Evolutionary conservation across 2,888 invertebrate genomes (phyloP), one percentile per base, ranked within the genome.

Genomic region (Drosophila ochracea): DNA sequence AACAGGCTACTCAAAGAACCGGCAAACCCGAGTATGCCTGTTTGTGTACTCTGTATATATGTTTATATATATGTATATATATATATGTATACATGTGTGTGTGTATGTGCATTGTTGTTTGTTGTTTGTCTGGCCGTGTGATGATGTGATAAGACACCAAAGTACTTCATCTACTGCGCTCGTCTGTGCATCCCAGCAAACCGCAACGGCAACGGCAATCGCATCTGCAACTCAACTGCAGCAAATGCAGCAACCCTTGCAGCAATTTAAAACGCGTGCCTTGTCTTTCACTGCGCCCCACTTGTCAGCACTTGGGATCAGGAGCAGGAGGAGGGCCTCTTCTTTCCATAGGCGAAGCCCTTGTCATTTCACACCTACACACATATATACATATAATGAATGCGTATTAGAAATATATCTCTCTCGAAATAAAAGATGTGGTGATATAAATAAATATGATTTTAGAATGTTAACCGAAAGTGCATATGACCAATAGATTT

Each of bases 61-160:
- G 33, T 62, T 30, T 53, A 47, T 43, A 16, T 31, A 49, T 37
- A 28, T 66, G n/a, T n/a, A n/a, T n/a, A 47, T 59, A 33, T 39
- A 47, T 35, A 54, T 31, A 25, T 3, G 2, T 25, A 47, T 59
- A 31, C 9, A 31, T 9, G 30, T 7, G 30, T 62, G 25, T 54
- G 39, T 63, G 30, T 67, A 43, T 63, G 25, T 64, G 63, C 4
- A n/a, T 50, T 52, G 49, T 73, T 75, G 70, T 83, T 84, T 76
- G 78, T 74, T 73, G 53, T 74, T 69, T 78, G 76, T 70, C 61
- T 73, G 58, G 28, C 50, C 25, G 68, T 63, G 72, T 67, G 84
- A 77, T 86, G 86, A 76, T 75, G 76, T 70, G 83, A 87, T 87
- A 86, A 83, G 87, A 80, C 59, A 49, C 69, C 54, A 30, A 43